Conservation (phyloP, 2,113 vertebrate species). For the Plecotus auritus region DNA sequence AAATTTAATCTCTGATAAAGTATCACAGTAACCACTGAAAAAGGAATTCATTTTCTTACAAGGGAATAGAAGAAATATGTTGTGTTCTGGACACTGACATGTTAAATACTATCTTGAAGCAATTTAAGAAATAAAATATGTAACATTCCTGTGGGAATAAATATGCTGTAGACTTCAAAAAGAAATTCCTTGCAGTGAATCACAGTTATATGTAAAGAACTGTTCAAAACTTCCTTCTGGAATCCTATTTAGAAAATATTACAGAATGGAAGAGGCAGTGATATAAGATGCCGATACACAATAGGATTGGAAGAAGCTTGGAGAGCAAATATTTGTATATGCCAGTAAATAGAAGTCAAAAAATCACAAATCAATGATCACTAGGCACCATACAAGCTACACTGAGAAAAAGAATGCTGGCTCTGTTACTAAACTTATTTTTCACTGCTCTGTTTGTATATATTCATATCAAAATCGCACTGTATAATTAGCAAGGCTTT, state of each 20-base stretch:
- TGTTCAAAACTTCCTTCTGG: background rate
- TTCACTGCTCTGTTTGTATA: background rate
- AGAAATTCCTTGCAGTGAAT: background rate
- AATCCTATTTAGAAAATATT: background rate
- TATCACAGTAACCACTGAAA: background rate
- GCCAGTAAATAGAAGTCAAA: background rate
- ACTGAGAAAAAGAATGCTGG: background rate
- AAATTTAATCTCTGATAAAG: constrained; percentile 30
- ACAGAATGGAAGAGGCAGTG: background rate
- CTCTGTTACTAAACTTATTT: background rate
- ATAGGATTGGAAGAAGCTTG: background rate
- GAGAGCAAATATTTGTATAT: background rate
- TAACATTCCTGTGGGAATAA: background rate
- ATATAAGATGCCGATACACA: background rate
- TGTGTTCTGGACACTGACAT: background rate
- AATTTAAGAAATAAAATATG: constrained; percentile 23
- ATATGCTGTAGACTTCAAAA: background rate
- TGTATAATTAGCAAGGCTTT: background rate
- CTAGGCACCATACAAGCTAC: background rate
- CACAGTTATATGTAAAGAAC: background rate
- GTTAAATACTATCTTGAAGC: background rate
- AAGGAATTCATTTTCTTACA: background rate
- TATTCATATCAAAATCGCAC: background rate
- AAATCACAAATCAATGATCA: background rate
- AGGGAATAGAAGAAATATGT: background rate